These are phyloP conservation scores for Tragelaphus imberbis DNA, from an alignment of 2,113 vertebrate species.

Conservation along the genomic window DNA sequence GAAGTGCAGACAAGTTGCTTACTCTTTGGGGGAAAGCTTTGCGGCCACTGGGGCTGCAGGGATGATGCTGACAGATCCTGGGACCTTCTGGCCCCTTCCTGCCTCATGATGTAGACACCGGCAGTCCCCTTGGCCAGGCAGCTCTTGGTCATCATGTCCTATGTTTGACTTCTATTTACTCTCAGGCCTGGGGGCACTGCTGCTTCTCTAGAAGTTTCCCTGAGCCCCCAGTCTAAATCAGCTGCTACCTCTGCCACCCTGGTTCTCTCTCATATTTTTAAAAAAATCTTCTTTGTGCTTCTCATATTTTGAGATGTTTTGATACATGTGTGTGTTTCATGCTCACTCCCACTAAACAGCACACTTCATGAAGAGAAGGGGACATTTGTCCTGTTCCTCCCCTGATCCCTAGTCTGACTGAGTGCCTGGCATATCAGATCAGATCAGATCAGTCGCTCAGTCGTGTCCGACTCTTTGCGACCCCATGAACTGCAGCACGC, in stretches of 20 bases:
- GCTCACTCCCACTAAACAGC: not conserved
- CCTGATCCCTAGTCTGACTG: not conserved
- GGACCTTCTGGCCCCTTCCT: not conserved
- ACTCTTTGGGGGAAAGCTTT: not conserved
- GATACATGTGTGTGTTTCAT: not conserved
- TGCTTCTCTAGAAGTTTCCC: not conserved
- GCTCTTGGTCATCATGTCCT: too few species aligned
- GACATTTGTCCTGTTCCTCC: not conserved
- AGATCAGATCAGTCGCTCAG: too few species aligned
- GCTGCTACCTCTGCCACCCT: not conserved
- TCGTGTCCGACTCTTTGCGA: too few species aligned
- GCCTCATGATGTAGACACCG: fast-evolving
- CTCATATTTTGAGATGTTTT: not conserved
- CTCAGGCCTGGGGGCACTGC: not conserved
- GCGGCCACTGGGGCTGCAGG: not conserved
- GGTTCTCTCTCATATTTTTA: not conserved
- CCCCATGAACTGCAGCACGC: too few species aligned
- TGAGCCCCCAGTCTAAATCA: too few species aligned
- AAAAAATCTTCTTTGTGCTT: not conserved
- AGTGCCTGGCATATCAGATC: not conserved
- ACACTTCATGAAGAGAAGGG: not conserved
- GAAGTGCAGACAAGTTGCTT: not conserved
- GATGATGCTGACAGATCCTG: not conserved
- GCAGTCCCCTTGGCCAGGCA: not conserved
- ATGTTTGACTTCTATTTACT: not conserved